These are phyloP conservation scores for Calonectris borealis DNA, from an alignment of 2,113 vertebrate species.

Conservation along the genomic window DNA sequence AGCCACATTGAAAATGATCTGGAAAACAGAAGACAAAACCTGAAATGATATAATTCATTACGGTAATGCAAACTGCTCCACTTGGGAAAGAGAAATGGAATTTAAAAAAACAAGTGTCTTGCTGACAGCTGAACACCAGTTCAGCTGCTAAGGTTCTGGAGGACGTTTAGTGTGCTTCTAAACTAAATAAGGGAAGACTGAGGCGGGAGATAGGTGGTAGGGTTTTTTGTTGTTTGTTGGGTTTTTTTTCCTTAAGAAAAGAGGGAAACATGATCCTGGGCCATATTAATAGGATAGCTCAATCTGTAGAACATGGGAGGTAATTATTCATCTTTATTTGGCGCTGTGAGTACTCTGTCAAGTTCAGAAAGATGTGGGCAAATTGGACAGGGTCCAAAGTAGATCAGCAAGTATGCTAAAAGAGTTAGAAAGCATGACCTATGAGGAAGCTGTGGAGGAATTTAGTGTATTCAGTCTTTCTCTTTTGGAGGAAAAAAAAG, in stretches of 20 bases:
- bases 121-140: background rate
- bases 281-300: background rate
- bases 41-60: background rate
- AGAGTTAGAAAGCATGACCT: conserved; percentile 15
- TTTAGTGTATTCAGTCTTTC: background rate
- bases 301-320: background rate
- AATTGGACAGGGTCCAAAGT: background rate
- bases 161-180: background rate
- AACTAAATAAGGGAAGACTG: background rate
- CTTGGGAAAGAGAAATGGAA: background rate
- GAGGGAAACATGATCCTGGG: background rate
- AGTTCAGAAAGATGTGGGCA: background rate
- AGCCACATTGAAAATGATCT: background rate
- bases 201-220: background rate
- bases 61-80: background rate
- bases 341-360: background rate
- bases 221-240: background rate
- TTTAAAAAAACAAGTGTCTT: background rate
- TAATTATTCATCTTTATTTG: conserved; percentile 5
- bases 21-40: background rate
- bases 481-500: background rate
- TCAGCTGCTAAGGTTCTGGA: background rate
- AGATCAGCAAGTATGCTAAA: background rate
- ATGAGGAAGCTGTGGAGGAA: conserved; percentile 11
- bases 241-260: background rate